Conservation (phyloP, 2,113 vertebrate species). For the Nycticorax nycticorax region DNA sequence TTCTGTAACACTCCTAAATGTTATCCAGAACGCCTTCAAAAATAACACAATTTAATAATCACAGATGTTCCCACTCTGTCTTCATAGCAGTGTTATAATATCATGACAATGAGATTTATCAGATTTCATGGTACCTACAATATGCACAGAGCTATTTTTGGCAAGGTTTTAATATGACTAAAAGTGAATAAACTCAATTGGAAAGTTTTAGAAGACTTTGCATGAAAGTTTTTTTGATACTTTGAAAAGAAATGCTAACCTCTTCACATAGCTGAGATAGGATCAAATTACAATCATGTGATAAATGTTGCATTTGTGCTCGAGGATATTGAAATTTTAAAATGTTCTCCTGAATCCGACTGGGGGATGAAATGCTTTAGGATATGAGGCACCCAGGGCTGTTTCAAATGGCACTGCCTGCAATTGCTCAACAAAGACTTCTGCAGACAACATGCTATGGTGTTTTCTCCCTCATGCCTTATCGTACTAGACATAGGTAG, state of each 20-base stretch:
- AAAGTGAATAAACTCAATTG: constrained; percentile 6
- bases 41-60: constrained; percentile 65
- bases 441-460: background rate
- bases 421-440: background rate
- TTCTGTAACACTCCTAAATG: constrained; percentile 27
- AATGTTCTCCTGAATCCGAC: background rate
- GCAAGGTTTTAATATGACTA: background rate
- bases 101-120: constrained; percentile 59
- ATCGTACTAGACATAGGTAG: background rate
- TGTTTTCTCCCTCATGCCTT: background rate
- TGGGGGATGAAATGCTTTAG: background rate
- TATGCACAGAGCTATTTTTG: background rate
- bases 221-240: background rate
- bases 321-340: background rate
- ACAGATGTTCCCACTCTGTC: constrained; percentile 57
- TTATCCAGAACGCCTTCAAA: constrained; percentile 43
- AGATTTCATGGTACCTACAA: constrained; percentile 40
- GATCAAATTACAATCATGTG: background rate
- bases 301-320: background rate
- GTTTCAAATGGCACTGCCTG: background rate
- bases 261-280: background rate
- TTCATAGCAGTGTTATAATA: constrained; percentile 45
- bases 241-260: background rate
- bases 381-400: background rate
- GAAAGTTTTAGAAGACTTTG: constrained; percentile 7